Base-by-base conservation (phyloP, 2,797 vertebrate species). In the Benthosema pterotum region DNA sequence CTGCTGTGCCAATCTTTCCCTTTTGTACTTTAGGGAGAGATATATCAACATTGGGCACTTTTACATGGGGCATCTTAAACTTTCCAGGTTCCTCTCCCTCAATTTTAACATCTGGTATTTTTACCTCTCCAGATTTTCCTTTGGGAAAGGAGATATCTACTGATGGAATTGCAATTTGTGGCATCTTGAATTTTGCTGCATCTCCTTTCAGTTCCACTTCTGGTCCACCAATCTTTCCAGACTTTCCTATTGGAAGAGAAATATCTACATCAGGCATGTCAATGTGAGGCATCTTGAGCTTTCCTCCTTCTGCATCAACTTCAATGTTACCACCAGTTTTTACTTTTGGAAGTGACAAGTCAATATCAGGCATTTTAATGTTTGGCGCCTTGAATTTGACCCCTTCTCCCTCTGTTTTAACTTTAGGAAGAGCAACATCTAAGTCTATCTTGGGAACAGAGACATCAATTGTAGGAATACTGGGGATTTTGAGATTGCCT, bases 401-500 rank as follows among this genome's bases (percentile, higher is more conserved):
- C 22, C 64, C 59, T 56, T 78, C 73, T 57, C 57, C 71, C 45
- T 86, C 77, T 58, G 19, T 56, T 17, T 85, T 85, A 12, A 81
- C 48, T 65, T 85, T 90, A 4, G 91, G 85, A 19, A 93, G 53
- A 14, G 83, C 78, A 13, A 92, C 51, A 80, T 87, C 90, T 42
- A 94, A 60, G 48, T 91, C 88, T 45, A 94, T 59, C 73, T 87
- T 91, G 45, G 93, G 90, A 22, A 92, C 67, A 0, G 91, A 90
- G 71, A 94, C 77, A 42, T 89, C 86, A 65, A 94, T 59, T 0
- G 79, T 74, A 19, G 94, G 90, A 71, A 87, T 85, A 71, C 89
- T 89, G 1, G 92, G 93, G 72, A 93, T 92, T 85, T 87, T 93
- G 11, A 92, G 75, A 28, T 67, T 88, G 42, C 90, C 93, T 18